These are phyloP conservation scores for Falco punctatus DNA, from an alignment of 2,113 vertebrate species.

Conservation along the genomic window DNA sequence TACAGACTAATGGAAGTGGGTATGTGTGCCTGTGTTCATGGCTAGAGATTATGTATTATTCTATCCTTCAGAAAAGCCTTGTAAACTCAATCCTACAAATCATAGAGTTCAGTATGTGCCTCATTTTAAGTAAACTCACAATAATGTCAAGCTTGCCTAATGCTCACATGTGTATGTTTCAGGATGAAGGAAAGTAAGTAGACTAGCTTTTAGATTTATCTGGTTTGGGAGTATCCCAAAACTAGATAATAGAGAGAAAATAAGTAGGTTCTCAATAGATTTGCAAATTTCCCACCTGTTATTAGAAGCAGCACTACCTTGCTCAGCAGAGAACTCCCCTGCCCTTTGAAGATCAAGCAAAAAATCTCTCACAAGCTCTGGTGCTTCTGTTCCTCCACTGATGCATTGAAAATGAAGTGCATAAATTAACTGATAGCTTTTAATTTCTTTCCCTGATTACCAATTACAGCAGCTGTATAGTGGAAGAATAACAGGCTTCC, in stretches of 20 bases:
- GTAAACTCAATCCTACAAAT: background rate
- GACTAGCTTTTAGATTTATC: background rate
- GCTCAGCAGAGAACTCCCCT: background rate
- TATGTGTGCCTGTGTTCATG: no score
- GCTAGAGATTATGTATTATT: background rate
- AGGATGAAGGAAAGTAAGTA: background rate
- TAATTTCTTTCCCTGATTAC: slow-evolving; percentile 23
- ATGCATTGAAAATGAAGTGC: background rate
- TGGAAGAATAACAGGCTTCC: background rate
- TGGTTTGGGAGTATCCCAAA: background rate
- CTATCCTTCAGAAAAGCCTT: background rate
- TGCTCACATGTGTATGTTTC: accelerated
- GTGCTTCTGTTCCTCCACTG: background rate
- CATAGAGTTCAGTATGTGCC: background rate
- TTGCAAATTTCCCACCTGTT: background rate
- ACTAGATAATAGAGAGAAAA: background rate
- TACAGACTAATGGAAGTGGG: background rate
- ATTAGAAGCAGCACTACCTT: background rate
- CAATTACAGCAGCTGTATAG: slow-evolving; percentile 14
- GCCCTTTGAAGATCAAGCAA: background rate
- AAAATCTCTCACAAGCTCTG: background rate
- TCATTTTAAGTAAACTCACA: background rate
- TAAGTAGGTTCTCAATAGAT: background rate
- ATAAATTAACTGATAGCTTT: background rate
- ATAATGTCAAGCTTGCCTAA: background rate